Evolutionary conservation across 35 echinoderm and acorn worm genomes (phyloP).

Genomic region (Lytechinus pictus): DNA sequence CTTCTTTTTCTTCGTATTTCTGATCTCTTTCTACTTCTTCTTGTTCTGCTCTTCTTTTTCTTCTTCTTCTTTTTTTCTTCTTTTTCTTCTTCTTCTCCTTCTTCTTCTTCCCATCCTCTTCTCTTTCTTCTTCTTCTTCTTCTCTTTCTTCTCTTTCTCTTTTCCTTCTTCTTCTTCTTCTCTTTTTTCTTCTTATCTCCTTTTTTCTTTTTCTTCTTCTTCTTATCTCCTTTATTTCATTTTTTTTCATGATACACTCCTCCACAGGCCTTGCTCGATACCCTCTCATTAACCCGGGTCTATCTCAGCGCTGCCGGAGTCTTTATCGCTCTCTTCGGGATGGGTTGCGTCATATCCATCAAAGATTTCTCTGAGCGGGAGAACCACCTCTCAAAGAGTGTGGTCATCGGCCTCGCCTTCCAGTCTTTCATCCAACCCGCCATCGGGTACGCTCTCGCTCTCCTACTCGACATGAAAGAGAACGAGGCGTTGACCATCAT

Average conservation of each 20-base stretch:
- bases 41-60: too few relatives aligned
- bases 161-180: too few relatives aligned
- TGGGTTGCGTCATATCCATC: constrained; percentile 56
- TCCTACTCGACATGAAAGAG: neutral
- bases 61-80: too few relatives aligned
- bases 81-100: too few relatives aligned
- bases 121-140: too few relatives aligned
- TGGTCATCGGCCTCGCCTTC: constrained; percentile 51
- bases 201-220: too few relatives aligned
- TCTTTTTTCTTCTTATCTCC: too few relatives aligned
- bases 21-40: too few relatives aligned
- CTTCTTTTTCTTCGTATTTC: too few relatives aligned
- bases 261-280: neutral
- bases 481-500: constrained; percentile 59
- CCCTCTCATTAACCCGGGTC: neutral
- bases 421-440: constrained; percentile 59
- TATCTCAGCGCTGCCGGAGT: constrained; percentile 22
- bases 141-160: too few relatives aligned
- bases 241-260: neutral
- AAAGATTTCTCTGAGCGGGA: constrained; percentile 64
- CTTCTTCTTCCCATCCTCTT: too few relatives aligned
- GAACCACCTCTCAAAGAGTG: constrained; percentile 39
- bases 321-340: constrained; percentile 48
- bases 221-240: neutral
- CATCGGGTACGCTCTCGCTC: constrained; percentile 43